Base-by-base conservation (phyloP, 1,140 invertebrate species). In the Drosophila pachea region DNA sequence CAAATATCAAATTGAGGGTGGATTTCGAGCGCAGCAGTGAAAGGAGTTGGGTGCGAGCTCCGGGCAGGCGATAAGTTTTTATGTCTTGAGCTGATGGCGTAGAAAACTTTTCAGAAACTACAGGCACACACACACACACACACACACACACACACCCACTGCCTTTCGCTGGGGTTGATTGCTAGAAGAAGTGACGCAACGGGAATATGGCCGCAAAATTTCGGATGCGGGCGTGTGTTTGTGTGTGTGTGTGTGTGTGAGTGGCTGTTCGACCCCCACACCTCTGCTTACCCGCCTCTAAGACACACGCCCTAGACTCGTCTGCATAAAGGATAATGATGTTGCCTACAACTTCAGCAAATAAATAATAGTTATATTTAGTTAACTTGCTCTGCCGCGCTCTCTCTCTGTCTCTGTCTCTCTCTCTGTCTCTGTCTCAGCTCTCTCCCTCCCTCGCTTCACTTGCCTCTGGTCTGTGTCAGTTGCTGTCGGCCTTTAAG, bases 251-350 rank as follows among this genome's bases (percentile, higher is more conserved):
- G 40, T 16, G 16, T 40, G 62, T 71, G 45, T 43, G 36, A 16
- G 60, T 7, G 36, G 6, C 2, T 38, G 36, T 38, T 8, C 11
- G 7, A 52, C 43, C 35, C 22, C 40, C 32, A 53, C 32, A 55
- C 31, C 38, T 9, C 42, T 56, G 50, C 35, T 53, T 53, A 65
- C 36, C 29, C 70, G 81, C 81, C 78, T 84, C 74, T 45, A 86
- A 84, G 81, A 78, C 79, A 68, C 73, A 56, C 42, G 35, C 31
- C 54, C 45, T 8, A 50, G 36, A 56, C 45, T 66, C 42, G 54
- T 56, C 72, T 86, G 81, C 79, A 86, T 81, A 81, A 87, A 87
- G 87, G 84, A 87, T 87, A 87, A 87, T 87, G 84, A 87, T 87
- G 84, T 87, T 87, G 86, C 78, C 84, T 83, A 84, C 74, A 87